Base-by-base conservation (phyloP, 2,888 invertebrate species). In the Lycaena phlaeas region DNA sequence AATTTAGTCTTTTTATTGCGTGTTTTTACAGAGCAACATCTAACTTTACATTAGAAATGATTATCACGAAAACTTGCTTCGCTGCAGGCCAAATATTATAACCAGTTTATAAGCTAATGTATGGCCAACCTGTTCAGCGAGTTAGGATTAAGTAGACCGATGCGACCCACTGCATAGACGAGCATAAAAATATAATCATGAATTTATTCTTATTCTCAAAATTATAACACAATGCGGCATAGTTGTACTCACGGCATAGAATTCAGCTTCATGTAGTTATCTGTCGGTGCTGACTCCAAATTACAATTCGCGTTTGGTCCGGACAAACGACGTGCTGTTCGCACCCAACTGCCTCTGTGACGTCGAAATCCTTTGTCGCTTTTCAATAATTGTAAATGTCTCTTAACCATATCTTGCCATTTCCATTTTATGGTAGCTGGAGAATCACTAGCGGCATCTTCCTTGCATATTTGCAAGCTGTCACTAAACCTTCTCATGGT, bases 371-470 rank as follows among this genome's bases (percentile, higher is more conserved):
- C 78, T 65, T 81, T 85, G 43, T 85, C 85, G 53, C 58, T 79
- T 65, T 77, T 85, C 44, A 85, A 55, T 45, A 81, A 56, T 46
- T 84, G 82, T 39, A 86, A 64, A 54, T 86, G 85, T 26, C 82
- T 71, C 59, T 85, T 85, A 1, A 86, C 85, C 45, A 86, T 74
- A 52, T 84, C 84, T 46, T 85, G 82, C 85, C 85, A 86, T 59
- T 81, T 85, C 70, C 84, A 82, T 64, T 78, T 84, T 3, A 81
- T 79, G 25, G 84, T 81, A 31, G 79, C 82, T 11, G 84, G 82
- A 36, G 82, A 82, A 60, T 85, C 85, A 54, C 85, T 84, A 30
- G 82, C 85, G 11, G 85, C 82, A 50, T 85, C 85, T 61, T 85
- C 85, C 57, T 85, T 82, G 52, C 85, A 85, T 58, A 85, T 85